These are phyloP conservation scores for Amniataba percoides DNA, from an alignment of 2,797 vertebrate genomes.

Conservation along the genomic window DNA sequence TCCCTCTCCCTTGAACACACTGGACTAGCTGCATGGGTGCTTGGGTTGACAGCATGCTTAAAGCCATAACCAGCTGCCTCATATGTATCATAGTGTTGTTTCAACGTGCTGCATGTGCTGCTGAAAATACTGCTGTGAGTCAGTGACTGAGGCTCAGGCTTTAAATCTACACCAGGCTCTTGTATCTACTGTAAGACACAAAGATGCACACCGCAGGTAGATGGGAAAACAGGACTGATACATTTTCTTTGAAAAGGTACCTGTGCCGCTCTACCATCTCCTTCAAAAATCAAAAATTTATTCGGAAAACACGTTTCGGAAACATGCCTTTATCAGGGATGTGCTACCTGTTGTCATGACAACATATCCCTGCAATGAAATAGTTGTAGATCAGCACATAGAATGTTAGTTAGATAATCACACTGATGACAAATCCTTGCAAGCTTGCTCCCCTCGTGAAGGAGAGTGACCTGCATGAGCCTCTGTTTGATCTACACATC, in stretches of 20 bases:
- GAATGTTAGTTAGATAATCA: slow-evolving; percentile 18
- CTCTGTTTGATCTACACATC: slow-evolving; percentile 23
- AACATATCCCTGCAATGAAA: slow-evolving; percentile 50
- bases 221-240: background rate
- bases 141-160: slow-evolving; percentile 5
- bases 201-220: slow-evolving; percentile 1
- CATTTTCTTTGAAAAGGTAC: slow-evolving; percentile 7
- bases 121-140: slow-evolving; percentile 10
- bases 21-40: slow-evolving; percentile 5
- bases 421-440: background rate
- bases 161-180: slow-evolving; percentile 7
- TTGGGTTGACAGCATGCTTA: background rate
- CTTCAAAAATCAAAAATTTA: background rate
- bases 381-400: slow-evolving; percentile 5
- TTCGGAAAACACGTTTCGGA: slow-evolving; percentile 2
- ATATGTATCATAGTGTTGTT: slow-evolving; percentile 3
- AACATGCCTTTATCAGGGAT: slow-evolving; percentile 42
- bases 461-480: background rate
- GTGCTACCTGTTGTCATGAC: slow-evolving; percentile 77
- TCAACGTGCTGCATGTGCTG: slow-evolving; percentile 8
- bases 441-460: background rate
- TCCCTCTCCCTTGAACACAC: slow-evolving; percentile 1
- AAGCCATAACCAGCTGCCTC: slow-evolving; percentile 7
- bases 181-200: slow-evolving; percentile 1
- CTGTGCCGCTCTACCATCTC: background rate